Evolutionary conservation across 1,140 invertebrate species (phyloP).

Genomic region (Drosophila rhopaloa): DNA sequence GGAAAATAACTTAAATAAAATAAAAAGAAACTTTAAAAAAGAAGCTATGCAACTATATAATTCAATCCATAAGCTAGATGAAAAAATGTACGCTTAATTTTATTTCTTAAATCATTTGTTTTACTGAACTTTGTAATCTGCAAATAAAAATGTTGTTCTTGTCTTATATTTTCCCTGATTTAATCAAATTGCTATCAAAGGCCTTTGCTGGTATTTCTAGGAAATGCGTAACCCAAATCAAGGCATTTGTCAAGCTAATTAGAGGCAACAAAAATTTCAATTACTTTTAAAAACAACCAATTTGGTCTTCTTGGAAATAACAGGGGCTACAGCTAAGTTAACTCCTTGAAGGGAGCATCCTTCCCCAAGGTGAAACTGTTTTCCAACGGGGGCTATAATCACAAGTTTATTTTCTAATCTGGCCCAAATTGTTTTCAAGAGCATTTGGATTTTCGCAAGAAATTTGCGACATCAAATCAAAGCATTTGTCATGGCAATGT

Average conservation of each 20-base stretch:
- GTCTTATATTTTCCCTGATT: neutral
- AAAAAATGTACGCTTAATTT: no score
- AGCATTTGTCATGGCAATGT: slow-evolving; percentile 46
- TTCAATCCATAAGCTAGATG: no score
- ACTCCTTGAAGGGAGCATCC: neutral
- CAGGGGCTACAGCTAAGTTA: neutral
- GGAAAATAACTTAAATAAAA: no score
- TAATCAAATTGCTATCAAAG: slow-evolving; percentile 3
- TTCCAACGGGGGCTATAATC: slow-evolving; percentile 20
- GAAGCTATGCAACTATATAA: no score
- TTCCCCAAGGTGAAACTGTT: slow-evolving; percentile 13
- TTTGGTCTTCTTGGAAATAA: slow-evolving; percentile 10
- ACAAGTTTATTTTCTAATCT: slow-evolving; percentile 35
- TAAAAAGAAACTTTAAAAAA: no score
- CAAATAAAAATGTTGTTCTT: no score
- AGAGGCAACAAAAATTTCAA: slow-evolving; percentile 17
- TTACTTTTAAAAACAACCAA: slow-evolving; percentile 11
- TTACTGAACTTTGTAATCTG: no score
- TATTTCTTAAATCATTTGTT: no score
- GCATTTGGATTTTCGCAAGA: slow-evolving; percentile 26
- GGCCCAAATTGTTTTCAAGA: slow-evolving; percentile 23
- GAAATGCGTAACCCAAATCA: slow-evolving; percentile 4
- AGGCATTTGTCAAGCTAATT: slow-evolving; percentile 15
- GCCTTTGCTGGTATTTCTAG: neutral
- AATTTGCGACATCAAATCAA: slow-evolving; percentile 44